phyloP scores from a whole-genome alignment of 1,140 invertebrate genomes.

The Scaptomyza montana region DNA sequence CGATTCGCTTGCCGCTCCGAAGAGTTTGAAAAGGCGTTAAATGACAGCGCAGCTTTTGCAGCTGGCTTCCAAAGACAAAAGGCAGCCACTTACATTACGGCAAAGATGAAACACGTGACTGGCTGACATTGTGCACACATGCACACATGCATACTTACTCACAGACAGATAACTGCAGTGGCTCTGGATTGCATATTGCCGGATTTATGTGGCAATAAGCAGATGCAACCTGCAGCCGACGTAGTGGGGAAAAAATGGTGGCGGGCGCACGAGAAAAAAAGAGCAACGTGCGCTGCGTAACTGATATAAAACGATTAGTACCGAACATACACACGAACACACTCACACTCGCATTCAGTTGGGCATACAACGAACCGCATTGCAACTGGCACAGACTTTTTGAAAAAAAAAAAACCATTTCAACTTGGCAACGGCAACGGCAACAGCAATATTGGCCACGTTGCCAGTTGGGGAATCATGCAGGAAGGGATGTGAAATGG shows the following conservation, averaged over 20 bases:
- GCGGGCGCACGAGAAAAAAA: constrained; percentile 31
- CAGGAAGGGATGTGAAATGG: background rate
- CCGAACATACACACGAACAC: constrained; percentile 29
- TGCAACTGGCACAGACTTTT: constrained; percentile 65
- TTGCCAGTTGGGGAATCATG: constrained; percentile 47
- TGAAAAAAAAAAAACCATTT: constrained; percentile 56
- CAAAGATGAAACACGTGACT: constrained; percentile 73
- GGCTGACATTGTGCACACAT: constrained; percentile 23
- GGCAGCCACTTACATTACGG: constrained; percentile 63
- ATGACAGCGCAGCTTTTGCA: constrained; percentile 30
- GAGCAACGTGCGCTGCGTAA: constrained; percentile 70
- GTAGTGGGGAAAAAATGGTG: constrained; percentile 39
- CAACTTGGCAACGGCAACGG: constrained; percentile 29
- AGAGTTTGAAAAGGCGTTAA: constrained; percentile 35
- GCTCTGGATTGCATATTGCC: constrained; percentile 68
- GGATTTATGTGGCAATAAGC: constrained; percentile 81
- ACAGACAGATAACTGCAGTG: constrained; percentile 31
- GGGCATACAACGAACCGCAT: constrained; percentile 28
- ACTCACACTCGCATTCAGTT: background rate
- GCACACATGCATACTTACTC: constrained; percentile 7
- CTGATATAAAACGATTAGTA: constrained; percentile 77
- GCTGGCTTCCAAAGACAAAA: constrained; percentile 50
- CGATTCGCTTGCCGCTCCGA: constrained; percentile 16
- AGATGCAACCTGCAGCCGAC: constrained; percentile 69
- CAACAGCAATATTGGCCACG: constrained; percentile 14